Evolutionary conservation across 1,140 invertebrate species (phyloP), one percentile per base, ranked within the genome.

Genomic region (Drosophila arizonae): DNA sequence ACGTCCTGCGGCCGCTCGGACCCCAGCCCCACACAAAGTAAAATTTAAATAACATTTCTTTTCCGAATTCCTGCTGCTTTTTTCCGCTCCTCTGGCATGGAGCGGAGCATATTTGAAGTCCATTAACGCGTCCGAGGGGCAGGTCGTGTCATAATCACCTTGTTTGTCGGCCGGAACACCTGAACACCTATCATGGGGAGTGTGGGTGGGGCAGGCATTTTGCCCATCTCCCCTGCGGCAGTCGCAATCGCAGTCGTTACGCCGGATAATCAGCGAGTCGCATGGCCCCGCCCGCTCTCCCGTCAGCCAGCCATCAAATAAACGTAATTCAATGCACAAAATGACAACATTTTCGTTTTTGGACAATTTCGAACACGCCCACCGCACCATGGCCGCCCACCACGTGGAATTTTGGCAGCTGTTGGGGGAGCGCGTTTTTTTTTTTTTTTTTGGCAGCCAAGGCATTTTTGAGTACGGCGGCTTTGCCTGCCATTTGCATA

Each of bases 311-410:
- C 52, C 77, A 76, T 86, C 81, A 86, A 86, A 86, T 86, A 86
- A 86, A 86, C 75, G 81, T 86, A 81, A 86, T 86, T 86, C 74
- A 86, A 86, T 86, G 81, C 81, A 68, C 81, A 86, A 81, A 86
- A 86, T 86, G 81, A 86, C 77, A 81, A 85, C 71, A 86, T 81
- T 86, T 81, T 72, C 81, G 78, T 81, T 86, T 86, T 80, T 75
- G 36, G 36, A 39, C 36, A 85, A 71, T 77, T 72, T 67, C 30
- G 50, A 57, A 62, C 51, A 70, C 6, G 28, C 13, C 9, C 15
- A 10, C 10, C 10, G 13, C 8, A 4, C 28, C 17, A 6, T 6
- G 13, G 8, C 3, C 15, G 13, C 33, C 6, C 43, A 10, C 9
- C 15, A 74, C 64, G 70, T 71, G 48, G 41, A 74, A 54, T 74